phyloP scores from a whole-genome alignment of 2,888 invertebrate genomes.

The Athetis lepigone region DNA sequence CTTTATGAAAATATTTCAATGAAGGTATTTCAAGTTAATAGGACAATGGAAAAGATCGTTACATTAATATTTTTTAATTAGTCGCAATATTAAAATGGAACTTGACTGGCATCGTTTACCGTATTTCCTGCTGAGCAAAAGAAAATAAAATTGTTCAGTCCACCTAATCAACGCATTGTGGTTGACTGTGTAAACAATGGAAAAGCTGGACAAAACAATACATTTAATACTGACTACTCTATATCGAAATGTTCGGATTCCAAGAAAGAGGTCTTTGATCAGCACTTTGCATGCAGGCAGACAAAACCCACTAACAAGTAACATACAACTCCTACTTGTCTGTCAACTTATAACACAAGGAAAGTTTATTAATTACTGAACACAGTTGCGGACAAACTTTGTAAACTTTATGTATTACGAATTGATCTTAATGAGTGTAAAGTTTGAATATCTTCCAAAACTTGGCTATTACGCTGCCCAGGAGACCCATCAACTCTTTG shows the following conservation, averaged over 20 bases:
- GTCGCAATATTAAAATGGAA: no score
- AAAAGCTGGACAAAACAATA: background rate
- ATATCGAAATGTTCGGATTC: background rate
- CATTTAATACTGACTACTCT: background rate
- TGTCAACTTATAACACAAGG: constrained; percentile 7
- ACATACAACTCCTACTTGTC: background rate
- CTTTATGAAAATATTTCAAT: no score
- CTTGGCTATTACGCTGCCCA: constrained; percentile 30
- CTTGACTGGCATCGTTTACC: no score
- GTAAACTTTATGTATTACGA: constrained; percentile 42
- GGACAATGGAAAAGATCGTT: no score
- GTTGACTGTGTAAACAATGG: no score
- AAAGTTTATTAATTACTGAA: constrained; percentile 35
- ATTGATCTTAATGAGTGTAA: constrained; percentile 51
- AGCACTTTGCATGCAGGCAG: background rate
- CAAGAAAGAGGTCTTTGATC: background rate
- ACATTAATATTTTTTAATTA: no score
- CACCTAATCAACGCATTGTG: no score
- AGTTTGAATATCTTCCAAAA: constrained; percentile 35
- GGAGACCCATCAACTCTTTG: constrained; percentile 20
- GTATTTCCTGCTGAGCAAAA: no score
- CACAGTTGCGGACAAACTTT: constrained; percentile 19
- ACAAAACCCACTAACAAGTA: background rate
- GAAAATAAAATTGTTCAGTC: no score
- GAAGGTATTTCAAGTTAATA: no score